Conservation (phyloP, 2,113 vertebrate genomes). For the Chaetodon trifascialis region DNA sequence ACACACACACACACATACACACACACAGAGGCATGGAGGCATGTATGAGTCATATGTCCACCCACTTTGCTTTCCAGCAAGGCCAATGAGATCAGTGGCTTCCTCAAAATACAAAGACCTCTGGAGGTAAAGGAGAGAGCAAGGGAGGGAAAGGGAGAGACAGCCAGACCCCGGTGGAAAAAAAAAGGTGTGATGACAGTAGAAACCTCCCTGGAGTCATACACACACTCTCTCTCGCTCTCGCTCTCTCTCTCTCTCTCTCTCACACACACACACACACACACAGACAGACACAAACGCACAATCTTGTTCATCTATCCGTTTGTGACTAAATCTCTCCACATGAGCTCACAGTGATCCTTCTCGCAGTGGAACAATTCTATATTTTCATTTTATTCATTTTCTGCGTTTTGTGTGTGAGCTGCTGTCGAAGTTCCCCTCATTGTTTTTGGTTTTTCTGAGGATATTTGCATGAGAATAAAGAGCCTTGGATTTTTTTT, state of each 20-base stretch:
- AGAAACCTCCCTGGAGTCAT: constrained; percentile 49
- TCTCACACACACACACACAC: constrained; percentile 32
- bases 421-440: neutral
- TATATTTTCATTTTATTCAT: neutral
- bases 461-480: neutral
- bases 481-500: neutral
- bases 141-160: constrained; percentile 19
- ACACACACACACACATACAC: constrained; percentile 1
- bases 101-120: constrained; percentile 67
- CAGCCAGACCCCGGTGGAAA: constrained; percentile 32
- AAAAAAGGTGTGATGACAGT: constrained; percentile 68
- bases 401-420: neutral
- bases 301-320: neutral
- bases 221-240: neutral
- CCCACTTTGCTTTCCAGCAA: constrained; percentile 62
- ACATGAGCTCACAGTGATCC: neutral
- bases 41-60: constrained; percentile 75
- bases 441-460: neutral
- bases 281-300: constrained; percentile 30
- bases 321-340: neutral
- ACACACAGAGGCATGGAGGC: neutral
- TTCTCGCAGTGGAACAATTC: neutral
- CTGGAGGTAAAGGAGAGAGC: constrained; percentile 35
- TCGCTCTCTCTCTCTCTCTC: too few relatives aligned
- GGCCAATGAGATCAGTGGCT: constrained; percentile 77